Evolutionary conservation across 2,888 invertebrate genomes (phyloP).

Genomic region (Athalia circularis): DNA sequence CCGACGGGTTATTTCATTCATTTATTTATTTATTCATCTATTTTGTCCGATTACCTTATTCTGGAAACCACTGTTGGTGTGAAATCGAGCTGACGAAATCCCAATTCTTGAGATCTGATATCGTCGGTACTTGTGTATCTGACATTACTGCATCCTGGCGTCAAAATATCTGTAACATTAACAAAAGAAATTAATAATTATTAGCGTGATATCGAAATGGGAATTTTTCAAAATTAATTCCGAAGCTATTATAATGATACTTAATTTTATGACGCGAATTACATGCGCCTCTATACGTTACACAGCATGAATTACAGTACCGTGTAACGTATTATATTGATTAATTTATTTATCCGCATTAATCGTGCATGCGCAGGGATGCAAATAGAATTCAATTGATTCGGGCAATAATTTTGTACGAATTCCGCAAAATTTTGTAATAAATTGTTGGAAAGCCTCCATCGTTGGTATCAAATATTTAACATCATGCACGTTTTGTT

Average conservation of each 20-base stretch:
- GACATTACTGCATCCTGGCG: conserved; percentile 66
- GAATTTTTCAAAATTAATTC: too few species aligned
- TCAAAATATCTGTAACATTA: conserved; percentile 58
- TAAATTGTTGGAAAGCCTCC: conserved; percentile 33
- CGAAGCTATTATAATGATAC: too few species aligned
- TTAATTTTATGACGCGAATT: too few species aligned
- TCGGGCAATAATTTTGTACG: conserved; percentile 24
- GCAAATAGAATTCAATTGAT: conserved; percentile 42
- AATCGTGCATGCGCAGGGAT: conserved; percentile 15
- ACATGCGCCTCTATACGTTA: too few species aligned
- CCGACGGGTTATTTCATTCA: background rate
- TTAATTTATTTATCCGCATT: conserved; percentile 14
- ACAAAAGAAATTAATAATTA: background rate
- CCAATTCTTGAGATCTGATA: conserved; percentile 68
- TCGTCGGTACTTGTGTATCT: conserved; percentile 70
- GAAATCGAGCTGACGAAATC: conserved; percentile 69
- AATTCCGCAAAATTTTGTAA: conserved; percentile 19
- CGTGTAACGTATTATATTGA: background rate
- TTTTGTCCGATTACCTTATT: conserved; percentile 63
- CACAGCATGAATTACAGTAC: too few species aligned
- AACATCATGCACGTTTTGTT: conserved; percentile 11
- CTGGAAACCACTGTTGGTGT: conserved; percentile 70
- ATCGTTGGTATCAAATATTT: conserved; percentile 28
- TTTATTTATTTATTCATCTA: conserved; percentile 25
- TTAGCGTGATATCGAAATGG: background rate